phyloP scores from a whole-genome alignment of 2,797 vertebrate species.

The Megalops cyprinoides region DNA sequence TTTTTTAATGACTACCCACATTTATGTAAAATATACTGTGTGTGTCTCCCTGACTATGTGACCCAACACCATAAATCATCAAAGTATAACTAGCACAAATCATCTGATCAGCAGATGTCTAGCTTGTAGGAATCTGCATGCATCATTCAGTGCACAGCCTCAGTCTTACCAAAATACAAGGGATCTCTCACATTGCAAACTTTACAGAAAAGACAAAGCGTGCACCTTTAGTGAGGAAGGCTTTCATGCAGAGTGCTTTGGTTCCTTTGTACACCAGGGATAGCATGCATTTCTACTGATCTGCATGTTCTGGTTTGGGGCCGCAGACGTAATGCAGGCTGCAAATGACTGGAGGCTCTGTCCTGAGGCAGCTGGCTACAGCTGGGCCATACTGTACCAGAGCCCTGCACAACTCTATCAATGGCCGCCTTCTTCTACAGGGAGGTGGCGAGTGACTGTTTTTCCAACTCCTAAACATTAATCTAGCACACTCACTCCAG shows the following conservation, averaged over 20 bases:
- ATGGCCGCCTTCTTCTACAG: slow-evolving; percentile 28
- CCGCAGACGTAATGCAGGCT: slow-evolving; percentile 43
- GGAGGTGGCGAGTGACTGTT: neutral
- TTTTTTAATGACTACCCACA: no score
- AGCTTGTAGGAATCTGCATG: neutral
- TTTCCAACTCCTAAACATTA: neutral
- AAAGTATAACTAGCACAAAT: neutral
- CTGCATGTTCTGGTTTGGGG: slow-evolving; percentile 36
- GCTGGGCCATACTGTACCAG: slow-evolving; percentile 34
- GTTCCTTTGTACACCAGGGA: slow-evolving; percentile 41
- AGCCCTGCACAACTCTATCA: slow-evolving; percentile 36
- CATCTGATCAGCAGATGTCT: neutral
- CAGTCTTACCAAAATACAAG: neutral
- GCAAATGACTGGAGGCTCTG: slow-evolving; percentile 45
- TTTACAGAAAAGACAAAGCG: slow-evolving; percentile 21
- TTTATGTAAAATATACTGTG: neutral
- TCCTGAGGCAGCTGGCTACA: slow-evolving; percentile 42
- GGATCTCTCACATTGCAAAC: neutral
- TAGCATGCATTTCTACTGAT: slow-evolving; percentile 37
- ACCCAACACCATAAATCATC: neutral
- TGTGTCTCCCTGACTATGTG: neutral
- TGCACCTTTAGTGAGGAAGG: slow-evolving; percentile 16
- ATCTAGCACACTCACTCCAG: neutral
- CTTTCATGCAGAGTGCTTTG: slow-evolving; percentile 31
- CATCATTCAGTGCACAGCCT: neutral